A percentile compares a stretch with the other conserved stretches of the same genome.
Conservation (phyloP, 2,888 invertebrate species). For the Monopis laevigella region DNA sequence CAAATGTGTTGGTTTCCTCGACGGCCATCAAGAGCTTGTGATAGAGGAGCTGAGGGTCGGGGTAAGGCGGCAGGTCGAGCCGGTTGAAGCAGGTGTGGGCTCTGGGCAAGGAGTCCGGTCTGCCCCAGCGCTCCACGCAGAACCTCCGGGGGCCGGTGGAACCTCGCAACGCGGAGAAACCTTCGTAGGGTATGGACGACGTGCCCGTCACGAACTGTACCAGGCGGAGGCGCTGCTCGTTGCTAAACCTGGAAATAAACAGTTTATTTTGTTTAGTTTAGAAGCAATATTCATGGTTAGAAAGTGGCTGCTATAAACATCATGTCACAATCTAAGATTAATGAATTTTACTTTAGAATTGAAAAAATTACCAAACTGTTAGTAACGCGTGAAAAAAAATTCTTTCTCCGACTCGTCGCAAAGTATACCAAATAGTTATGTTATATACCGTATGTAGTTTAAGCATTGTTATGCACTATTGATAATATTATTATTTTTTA, state of each 20-base stretch:
- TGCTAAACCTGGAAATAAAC: conserved; percentile 76
- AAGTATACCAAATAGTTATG: no score
- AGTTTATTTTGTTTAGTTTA: no score
- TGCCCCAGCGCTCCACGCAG: conserved; percentile 98
- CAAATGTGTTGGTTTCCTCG: conserved; percentile 96
- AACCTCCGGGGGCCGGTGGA: conserved; percentile 95
- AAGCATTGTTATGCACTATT: no score
- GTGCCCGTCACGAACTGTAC: conserved; percentile 98
- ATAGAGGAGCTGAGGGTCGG: conserved; percentile 88
- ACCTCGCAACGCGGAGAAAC: conserved; percentile 93
- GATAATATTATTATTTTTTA: no score
- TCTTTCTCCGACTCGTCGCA: no score
- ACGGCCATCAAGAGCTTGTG: conserved; percentile 93
- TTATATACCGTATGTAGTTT: no score
- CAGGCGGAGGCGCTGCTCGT: conserved; percentile 91
- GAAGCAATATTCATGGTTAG: no score
- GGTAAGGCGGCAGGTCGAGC: conserved; percentile 95
- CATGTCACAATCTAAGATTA: no score
- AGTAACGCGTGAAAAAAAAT: no score
- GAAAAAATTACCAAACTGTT: no score
- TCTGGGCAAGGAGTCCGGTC: conserved; percentile 90
- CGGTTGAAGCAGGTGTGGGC: conserved; percentile 99
- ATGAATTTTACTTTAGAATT: no score
- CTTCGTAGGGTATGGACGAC: conserved; percentile 97
- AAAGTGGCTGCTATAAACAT: no score